A percentile compares a stretch with the other conserved stretches of the same genome.
phyloP scores from a whole-genome alignment of 1,140 invertebrate genomes.

The Formica selysi region DNA sequence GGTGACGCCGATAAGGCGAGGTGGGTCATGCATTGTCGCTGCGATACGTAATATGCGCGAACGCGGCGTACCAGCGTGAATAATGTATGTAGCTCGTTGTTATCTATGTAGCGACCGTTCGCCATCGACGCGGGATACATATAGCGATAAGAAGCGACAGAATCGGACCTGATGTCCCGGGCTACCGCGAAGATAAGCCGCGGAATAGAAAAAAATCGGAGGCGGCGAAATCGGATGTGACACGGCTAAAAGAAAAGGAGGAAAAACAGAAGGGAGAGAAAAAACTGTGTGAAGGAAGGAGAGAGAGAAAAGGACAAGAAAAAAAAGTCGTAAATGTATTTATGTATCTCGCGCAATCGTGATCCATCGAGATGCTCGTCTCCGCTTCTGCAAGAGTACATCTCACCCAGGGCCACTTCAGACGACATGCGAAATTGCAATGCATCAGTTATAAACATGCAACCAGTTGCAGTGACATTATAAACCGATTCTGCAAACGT shows the following conservation, averaged over 20 bases:
- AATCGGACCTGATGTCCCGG: conserved; percentile 64
- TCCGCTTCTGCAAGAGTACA: conserved; percentile 20
- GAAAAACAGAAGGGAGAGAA: conserved; percentile 31
- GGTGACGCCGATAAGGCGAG: conserved; percentile 73
- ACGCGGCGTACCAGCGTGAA: conserved; percentile 76
- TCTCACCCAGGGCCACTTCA: conserved; percentile 5
- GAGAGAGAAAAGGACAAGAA: background rate
- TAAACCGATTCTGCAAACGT: background rate
- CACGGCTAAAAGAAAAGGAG: background rate
- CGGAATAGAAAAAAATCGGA: conserved; percentile 59
- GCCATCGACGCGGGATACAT: conserved; percentile 73
- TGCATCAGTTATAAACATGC: background rate
- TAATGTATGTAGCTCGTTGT: conserved; percentile 80
- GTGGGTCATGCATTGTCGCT: conserved; percentile 57
- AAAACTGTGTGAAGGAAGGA: background rate
- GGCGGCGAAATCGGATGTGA: conserved; percentile 10
- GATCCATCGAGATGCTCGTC: conserved; percentile 30
- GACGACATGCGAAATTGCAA: background rate
- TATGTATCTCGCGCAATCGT: conserved; percentile 80
- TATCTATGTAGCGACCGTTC: conserved; percentile 73
- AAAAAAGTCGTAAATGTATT: conserved; percentile 79
- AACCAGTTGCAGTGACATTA: background rate
- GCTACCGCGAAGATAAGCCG: conserved; percentile 41
- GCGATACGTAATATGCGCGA: conserved; percentile 78
- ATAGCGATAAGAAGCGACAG: conserved; percentile 69